These are phyloP conservation scores for Erythrocercus mccallii DNA, from an alignment of 2,113 vertebrate species.

Conservation along the genomic window DNA sequence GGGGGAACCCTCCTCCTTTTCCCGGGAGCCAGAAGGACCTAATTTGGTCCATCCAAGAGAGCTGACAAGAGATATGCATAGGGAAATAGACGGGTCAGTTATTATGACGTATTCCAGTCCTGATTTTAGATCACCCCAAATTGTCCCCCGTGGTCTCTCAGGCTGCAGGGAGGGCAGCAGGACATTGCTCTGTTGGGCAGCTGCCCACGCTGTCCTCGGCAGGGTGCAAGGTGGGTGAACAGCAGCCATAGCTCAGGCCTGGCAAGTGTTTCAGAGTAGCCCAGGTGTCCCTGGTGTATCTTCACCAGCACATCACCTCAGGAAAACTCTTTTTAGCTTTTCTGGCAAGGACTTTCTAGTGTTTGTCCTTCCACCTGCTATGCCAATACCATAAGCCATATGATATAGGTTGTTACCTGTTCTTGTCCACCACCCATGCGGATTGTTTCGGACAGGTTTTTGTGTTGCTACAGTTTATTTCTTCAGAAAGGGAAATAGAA, in stretches of 20 bases:
- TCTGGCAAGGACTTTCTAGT: neutral
- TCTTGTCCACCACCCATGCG: neutral
- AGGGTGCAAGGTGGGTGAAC: fast-evolving
- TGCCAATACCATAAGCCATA: neutral
- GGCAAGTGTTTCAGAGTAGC: neutral
- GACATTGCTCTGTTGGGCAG: neutral
- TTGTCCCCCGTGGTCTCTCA: neutral
- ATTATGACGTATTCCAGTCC: neutral
- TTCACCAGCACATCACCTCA: neutral
- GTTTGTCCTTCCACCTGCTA: neutral
- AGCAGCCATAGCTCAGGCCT: neutral
- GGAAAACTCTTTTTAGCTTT: neutral
- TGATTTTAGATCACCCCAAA: neutral
- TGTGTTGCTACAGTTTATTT: neutral
- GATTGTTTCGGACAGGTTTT: neutral
- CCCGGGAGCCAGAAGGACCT: neutral
- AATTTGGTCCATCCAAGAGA: neutral
- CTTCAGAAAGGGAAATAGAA: neutral
- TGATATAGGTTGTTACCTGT: neutral
- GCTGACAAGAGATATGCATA: neutral
- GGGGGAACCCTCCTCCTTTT: neutral
- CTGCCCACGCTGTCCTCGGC: neutral
- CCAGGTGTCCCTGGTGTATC: neutral
- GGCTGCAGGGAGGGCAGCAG: neutral
- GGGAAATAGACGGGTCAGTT: neutral